Evolutionary conservation across 2,888 invertebrate species (phyloP).

Genomic region (Gryllus longicercus): DNA sequence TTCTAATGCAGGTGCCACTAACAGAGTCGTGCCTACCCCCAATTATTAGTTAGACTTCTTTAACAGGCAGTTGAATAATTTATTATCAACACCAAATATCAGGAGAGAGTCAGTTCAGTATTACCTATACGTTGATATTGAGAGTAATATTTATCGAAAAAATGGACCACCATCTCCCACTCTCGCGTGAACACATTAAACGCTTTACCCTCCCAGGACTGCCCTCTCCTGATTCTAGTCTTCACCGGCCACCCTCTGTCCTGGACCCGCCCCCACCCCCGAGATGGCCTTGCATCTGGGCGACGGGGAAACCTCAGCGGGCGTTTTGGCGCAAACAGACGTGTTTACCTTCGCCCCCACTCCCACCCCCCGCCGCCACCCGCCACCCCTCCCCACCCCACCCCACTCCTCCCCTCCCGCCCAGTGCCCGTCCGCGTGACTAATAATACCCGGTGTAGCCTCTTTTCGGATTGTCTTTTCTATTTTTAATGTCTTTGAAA

Average conservation of each 20-base stretch:
- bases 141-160: too few species aligned
- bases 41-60: too few species aligned
- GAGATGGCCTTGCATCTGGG: neutral
- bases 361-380: neutral
- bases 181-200: too few species aligned
- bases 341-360: neutral
- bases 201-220: too few species aligned
- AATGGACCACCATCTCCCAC: too few species aligned
- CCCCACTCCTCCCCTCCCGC: neutral
- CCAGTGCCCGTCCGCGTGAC: neutral
- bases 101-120: too few species aligned
- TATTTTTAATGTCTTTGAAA: constrained; percentile 17
- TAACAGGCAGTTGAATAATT: too few species aligned
- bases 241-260: neutral
- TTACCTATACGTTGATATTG: too few species aligned
- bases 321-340: neutral
- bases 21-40: too few species aligned
- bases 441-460: neutral
- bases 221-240: neutral
- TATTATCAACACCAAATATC: too few species aligned
- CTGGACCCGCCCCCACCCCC: neutral
- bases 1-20: too few species aligned
- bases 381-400: neutral
- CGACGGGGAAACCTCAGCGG: neutral
- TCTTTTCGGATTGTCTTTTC: constrained; percentile 17